Conservation (phyloP, 2,113 vertebrate species). For the Indri indri region DNA sequence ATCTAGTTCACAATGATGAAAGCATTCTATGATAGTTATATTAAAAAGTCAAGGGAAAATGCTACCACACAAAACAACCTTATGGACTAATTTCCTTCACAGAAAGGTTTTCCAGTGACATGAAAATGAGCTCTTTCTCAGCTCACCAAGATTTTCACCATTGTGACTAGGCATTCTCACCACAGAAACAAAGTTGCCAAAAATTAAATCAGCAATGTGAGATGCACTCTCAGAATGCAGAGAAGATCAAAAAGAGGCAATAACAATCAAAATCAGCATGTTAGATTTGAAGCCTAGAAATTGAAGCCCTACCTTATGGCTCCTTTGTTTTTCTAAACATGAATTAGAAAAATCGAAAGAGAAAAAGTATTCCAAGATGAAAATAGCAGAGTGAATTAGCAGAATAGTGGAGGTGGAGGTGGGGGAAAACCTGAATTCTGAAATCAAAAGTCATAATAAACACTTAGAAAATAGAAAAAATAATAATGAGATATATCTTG, state of each 20-base stretch:
- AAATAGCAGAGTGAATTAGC: not conserved
- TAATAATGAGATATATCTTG: not conserved
- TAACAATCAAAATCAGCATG: not conserved
- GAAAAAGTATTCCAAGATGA: not conserved
- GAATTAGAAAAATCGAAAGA: not conserved
- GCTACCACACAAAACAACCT: not conserved
- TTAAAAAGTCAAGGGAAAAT: not conserved
- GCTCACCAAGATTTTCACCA: not conserved
- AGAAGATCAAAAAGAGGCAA: not conserved
- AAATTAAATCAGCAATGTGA: not conserved
- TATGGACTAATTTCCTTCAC: not conserved
- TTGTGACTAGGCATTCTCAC: not conserved
- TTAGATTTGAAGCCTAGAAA: not conserved
- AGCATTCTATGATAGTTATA: not conserved
- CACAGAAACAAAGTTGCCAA: not conserved
- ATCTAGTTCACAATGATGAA: not conserved
- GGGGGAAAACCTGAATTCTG: not conserved
- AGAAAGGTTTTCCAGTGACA: not conserved
- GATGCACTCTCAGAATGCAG: not conserved
- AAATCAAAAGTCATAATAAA: not conserved
- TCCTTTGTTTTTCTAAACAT: not conserved
- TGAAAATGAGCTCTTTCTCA: not conserved
- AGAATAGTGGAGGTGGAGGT: not conserved
- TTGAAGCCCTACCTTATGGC: not conserved
- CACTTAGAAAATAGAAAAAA: not conserved